phyloP scores from a whole-genome alignment of 2,113 vertebrate genomes.

The Erythrolamprus reginae region DNA sequence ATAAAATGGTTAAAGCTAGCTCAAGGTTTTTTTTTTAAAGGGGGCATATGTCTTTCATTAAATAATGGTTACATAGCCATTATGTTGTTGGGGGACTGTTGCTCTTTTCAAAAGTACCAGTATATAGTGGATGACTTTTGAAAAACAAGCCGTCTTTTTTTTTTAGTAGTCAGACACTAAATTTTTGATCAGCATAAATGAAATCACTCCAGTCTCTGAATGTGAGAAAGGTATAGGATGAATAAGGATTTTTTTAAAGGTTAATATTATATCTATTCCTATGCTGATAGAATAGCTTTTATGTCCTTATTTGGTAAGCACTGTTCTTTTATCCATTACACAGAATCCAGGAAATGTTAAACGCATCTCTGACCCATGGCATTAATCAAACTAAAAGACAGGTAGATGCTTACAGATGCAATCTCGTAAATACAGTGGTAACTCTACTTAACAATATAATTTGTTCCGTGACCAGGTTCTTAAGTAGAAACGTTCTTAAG shows the following conservation, averaged over 20 bases:
- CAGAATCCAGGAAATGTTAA: background rate
- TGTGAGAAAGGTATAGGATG: background rate
- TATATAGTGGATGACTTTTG: background rate
- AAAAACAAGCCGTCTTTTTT: background rate
- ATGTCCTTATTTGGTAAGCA: background rate
- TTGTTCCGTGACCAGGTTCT: no score
- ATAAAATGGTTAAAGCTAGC: background rate
- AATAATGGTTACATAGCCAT: background rate
- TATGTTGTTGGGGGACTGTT: background rate
- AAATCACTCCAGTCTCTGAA: background rate
- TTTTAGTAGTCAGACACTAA: no score
- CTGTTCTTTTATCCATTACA: background rate
- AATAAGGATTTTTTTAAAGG: background rate
- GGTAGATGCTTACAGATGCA: background rate
- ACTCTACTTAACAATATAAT: no score
- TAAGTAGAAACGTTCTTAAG: no score
- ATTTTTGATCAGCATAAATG: background rate
- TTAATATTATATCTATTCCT: background rate
- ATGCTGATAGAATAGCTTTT: background rate
- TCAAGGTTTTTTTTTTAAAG: background rate
- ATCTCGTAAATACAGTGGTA: background rate
- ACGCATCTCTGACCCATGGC: background rate
- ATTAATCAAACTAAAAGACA: background rate
- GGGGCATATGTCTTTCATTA: background rate
- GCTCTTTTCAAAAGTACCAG: background rate